Conservation (phyloP, 2,113 vertebrate species). For the Elanus axillaris region DNA sequence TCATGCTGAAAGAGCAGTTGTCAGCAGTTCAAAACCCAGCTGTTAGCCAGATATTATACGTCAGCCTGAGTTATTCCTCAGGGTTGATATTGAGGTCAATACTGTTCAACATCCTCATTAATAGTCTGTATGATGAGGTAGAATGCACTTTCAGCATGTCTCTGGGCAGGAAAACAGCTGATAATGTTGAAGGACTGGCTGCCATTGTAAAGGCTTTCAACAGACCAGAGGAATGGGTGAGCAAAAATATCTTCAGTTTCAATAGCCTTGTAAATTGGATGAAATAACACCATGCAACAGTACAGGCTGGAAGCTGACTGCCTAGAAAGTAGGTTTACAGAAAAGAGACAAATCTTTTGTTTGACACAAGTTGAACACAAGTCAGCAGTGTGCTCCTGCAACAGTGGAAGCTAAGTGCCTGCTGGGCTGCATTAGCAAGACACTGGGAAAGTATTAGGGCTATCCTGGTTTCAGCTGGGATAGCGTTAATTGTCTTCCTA, state of each 20-base stretch:
- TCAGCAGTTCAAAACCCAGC: constrained; percentile 15
- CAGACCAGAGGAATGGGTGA: not conserved
- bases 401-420: not conserved
- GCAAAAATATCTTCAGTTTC: not conserved
- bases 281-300: not conserved
- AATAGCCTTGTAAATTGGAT: not conserved
- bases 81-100: not conserved
- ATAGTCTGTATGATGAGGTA: not conserved
- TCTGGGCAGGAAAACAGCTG: not conserved
- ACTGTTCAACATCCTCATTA: constrained; percentile 33
- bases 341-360: not conserved
- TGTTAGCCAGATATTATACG: not conserved
- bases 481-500: too few relatives aligned
- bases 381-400: not conserved
- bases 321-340: not conserved
- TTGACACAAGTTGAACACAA: not conserved
- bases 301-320: not conserved
- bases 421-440: not conserved
- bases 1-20: not conserved
- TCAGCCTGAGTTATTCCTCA: not conserved
- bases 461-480: too few relatives aligned
- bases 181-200: not conserved
- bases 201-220: not conserved
- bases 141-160: not conserved
- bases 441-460: not conserved